phyloP scores from a whole-genome alignment of 2,113 vertebrate species.

The Narcine bancroftii region DNA sequence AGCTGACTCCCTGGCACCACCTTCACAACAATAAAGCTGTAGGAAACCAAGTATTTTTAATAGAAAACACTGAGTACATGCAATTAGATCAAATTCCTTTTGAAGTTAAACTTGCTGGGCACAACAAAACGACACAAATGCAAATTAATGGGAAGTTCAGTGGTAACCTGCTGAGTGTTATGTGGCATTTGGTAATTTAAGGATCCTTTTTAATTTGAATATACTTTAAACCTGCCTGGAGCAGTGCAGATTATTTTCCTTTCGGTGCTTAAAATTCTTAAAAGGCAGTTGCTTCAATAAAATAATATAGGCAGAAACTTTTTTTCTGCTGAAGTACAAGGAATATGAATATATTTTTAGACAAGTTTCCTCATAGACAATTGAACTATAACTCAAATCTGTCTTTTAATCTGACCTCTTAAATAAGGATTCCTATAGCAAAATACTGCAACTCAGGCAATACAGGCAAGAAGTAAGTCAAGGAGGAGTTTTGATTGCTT shows the following conservation, averaged over 20 bases:
- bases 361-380: background rate
- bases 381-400: background rate
- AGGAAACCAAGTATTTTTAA: conserved; percentile 27
- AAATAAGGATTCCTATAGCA: background rate
- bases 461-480: background rate
- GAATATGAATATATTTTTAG: background rate
- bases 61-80: background rate
- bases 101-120: conserved; percentile 21
- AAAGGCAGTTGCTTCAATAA: background rate
- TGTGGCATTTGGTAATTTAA: background rate
- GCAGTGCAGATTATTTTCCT: too few species aligned
- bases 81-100: conserved; percentile 34
- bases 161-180: conserved; percentile 18
- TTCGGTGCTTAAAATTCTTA: background rate
- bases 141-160: conserved; percentile 27
- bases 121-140: background rate
- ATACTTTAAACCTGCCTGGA: background rate
- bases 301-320: background rate
- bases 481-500: too few species aligned
- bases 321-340: background rate
- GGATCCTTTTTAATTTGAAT: background rate
- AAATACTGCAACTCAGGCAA: background rate
- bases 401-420: background rate
- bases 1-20: background rate
- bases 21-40: conserved; percentile 10